Conservation (phyloP, 2,113 vertebrate species). For the Microtus montanus region DNA sequence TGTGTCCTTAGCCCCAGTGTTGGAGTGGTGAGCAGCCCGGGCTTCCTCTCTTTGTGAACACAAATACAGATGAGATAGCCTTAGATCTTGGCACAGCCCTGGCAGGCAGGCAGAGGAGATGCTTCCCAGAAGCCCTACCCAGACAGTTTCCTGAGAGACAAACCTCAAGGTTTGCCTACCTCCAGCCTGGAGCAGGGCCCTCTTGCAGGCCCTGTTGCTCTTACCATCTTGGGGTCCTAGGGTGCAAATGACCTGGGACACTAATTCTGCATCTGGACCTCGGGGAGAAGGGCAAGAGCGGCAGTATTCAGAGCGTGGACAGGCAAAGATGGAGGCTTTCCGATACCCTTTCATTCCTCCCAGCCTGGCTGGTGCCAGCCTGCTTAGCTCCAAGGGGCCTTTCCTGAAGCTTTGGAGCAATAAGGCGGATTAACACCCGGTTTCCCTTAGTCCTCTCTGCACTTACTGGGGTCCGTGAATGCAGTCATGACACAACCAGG, state of each 20-base stretch:
- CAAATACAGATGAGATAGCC: background rate
- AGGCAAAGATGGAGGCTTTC: background rate
- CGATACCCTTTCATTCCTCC: background rate
- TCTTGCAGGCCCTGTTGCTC: background rate
- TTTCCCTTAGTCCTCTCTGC: background rate
- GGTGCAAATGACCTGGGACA: background rate
- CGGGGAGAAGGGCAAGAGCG: background rate
- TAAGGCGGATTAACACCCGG: background rate
- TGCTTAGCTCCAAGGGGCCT: background rate
- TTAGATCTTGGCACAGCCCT: background rate
- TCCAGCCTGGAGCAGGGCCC: background rate
- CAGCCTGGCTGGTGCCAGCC: background rate
- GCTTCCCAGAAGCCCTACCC: background rate
- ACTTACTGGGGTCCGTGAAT: accelerated
- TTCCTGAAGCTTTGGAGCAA: background rate
- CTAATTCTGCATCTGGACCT: background rate
- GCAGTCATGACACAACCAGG: background rate
- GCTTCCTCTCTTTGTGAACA: background rate
- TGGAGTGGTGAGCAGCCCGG: background rate
- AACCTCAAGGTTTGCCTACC: background rate
- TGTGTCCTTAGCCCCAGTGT: background rate
- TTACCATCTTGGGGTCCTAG: too few relatives aligned
- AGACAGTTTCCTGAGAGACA: background rate
- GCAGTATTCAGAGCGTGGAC: background rate
- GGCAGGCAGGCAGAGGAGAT: background rate